phyloP scores from a whole-genome alignment of 2,797 vertebrate species.

The Poeciliopsis presidionis region DNA sequence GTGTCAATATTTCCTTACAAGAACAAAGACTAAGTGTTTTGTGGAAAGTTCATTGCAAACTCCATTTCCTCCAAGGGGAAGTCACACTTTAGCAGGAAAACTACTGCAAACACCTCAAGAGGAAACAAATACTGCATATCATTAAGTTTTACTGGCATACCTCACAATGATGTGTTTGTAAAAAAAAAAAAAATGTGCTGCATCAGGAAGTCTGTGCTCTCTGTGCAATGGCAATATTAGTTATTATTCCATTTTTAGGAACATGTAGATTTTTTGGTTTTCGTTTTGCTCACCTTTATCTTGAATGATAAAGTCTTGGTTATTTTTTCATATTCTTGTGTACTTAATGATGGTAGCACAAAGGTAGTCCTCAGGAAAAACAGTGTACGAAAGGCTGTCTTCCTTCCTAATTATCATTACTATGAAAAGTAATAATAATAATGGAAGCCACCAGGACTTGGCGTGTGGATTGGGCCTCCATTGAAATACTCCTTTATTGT shows the following conservation, averaged over 20 bases:
- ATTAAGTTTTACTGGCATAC: conserved; percentile 48
- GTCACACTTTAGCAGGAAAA: conserved; percentile 72
- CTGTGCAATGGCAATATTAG: conserved; percentile 1
- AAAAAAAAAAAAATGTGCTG: conserved; percentile 30
- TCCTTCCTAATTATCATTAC: conserved; percentile 42
- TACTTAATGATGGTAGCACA: conserved; percentile 53
- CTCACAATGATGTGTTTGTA: conserved; percentile 56
- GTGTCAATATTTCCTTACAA: conserved; percentile 61
- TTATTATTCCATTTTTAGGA: neutral
- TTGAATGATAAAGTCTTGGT: conserved; percentile 30
- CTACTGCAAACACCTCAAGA: conserved; percentile 65
- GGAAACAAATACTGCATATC: conserved; percentile 74
- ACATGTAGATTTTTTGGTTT: conserved; percentile 20
- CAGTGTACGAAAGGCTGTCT: conserved; percentile 70
- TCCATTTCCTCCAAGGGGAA: conserved; percentile 79
- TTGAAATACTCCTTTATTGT: conserved; percentile 41
- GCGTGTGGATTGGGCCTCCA: conserved; percentile 60
- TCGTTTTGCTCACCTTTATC: conserved; percentile 24
- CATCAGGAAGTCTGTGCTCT: conserved; percentile 36
- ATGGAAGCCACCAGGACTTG: conserved; percentile 60
- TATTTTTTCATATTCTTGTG: conserved; percentile 55
- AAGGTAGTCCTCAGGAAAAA: conserved; percentile 52
- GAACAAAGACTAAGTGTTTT: conserved; percentile 69
- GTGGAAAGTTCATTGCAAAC: conserved; percentile 68
- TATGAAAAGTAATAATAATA: conserved; percentile 65